Conservation (phyloP, 2,113 vertebrate genomes). For the Geococcyx californianus region DNA sequence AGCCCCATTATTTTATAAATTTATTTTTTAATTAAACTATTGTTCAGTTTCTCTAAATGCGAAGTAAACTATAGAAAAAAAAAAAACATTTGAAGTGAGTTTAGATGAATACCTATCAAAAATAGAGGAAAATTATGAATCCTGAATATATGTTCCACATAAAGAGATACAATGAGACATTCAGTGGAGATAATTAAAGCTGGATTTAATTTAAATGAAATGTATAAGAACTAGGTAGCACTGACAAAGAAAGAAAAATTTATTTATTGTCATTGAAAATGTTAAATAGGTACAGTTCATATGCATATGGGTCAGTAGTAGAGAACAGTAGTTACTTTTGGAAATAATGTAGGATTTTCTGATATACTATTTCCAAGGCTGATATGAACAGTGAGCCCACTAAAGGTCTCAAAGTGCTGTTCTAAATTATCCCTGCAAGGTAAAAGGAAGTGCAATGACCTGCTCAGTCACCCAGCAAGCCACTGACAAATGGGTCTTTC, state of each 20-base stretch:
- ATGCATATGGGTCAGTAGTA: neutral
- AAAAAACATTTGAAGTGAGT: neutral
- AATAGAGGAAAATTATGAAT: neutral
- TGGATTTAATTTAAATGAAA: constrained; percentile 28
- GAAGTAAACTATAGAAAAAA: neutral
- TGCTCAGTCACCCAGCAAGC: neutral
- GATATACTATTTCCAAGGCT: neutral
- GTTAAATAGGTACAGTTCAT: neutral
- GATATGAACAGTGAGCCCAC: neutral
- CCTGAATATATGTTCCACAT: neutral
- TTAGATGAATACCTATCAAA: neutral
- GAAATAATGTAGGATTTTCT: neutral
- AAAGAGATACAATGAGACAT: neutral
- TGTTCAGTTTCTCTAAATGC: neutral
- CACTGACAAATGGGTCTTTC: neutral
- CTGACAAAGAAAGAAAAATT: neutral
- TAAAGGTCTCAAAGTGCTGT: neutral
- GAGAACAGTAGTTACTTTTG: neutral
- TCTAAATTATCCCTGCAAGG: neutral
- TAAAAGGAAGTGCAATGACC: neutral
- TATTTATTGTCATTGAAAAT: neutral
- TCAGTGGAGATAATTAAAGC: neutral
- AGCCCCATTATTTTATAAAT: neutral
- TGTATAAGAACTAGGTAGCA: neutral
- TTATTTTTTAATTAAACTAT: neutral